Conservation (phyloP, 2,888 invertebrate genomes). For the Portevinia maculata region DNA sequence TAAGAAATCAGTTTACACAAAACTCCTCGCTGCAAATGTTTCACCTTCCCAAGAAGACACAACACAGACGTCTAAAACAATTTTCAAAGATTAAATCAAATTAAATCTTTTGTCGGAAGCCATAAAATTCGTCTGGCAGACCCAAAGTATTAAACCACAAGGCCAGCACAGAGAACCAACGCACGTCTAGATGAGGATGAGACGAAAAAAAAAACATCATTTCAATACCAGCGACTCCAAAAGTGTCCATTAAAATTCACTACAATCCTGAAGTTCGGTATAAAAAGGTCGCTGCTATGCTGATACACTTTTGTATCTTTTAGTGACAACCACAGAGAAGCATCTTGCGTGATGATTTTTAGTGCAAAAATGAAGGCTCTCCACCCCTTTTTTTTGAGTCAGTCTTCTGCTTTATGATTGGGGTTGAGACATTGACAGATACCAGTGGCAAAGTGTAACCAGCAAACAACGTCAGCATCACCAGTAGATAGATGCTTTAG, state of each 20-base stretch:
- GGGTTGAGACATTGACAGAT: slow-evolving; percentile 74
- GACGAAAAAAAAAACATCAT: slow-evolving; percentile 48
- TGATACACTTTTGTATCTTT: slow-evolving; percentile 61
- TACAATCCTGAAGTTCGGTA: slow-evolving; percentile 60
- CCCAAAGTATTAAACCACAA: slow-evolving; percentile 75
- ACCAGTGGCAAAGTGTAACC: slow-evolving; percentile 68
- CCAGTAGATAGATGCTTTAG: slow-evolving; percentile 57
- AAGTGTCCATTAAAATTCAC: slow-evolving; percentile 74
- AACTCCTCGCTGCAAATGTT: background rate
- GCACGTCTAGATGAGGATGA: slow-evolving; percentile 25
- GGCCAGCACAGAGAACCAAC: slow-evolving; percentile 76
- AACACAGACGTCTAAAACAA: slow-evolving; percentile 74
- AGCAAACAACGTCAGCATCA: slow-evolving; percentile 48
- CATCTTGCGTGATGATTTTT: slow-evolving; percentile 74
- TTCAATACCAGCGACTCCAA: slow-evolving; percentile 64
- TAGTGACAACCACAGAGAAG: slow-evolving; percentile 71
- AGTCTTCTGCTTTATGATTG: slow-evolving; percentile 45
- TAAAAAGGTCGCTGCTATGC: slow-evolving; percentile 63
- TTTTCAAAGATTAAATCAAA: slow-evolving; percentile 79
- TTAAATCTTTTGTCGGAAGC: slow-evolving; percentile 80
- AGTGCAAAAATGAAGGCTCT: slow-evolving; percentile 67
- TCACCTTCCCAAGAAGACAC: slow-evolving; percentile 29
- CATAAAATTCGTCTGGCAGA: slow-evolving; percentile 82
- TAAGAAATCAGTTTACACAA: background rate
- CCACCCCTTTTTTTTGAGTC: slow-evolving; percentile 2